Evolutionary conservation across 1,140 invertebrate genomes (phyloP), one percentile per base, ranked within the genome.

Genomic region (Muscidifurax raptorellus): DNA sequence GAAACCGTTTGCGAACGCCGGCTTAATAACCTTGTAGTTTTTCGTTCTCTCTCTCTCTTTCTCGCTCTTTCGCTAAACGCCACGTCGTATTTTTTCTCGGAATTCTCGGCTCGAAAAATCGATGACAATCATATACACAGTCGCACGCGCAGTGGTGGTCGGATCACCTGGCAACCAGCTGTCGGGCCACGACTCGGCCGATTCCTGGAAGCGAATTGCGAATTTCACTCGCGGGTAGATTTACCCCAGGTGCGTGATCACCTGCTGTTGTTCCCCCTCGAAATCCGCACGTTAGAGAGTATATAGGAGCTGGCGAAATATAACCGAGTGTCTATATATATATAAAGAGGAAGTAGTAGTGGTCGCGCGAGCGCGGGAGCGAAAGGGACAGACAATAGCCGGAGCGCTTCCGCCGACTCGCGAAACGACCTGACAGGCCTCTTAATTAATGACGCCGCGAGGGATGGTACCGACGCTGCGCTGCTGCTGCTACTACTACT

Each of bases 201-300:
- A 75, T 83, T 77, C 75, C 25, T n/a, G 44, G 66, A 75, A 84
- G 47, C 52, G 18, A 78, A 44, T 82, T 79, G 80, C 32, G 69
- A 85, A 86, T 82, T 75, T 69, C 72, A 72, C 69, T 28, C 69
- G 69, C 30, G 67, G 44, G 67, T 80, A 82, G 85, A 84, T 78
- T 84, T 80, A 84, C 76, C 86, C 90, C 91, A 92, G 90, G 90
- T 92, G 90, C 89, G 88, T 87, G 89, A 89, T 88, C 90, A 91
- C 88, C 90, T 91, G 90, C 89, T 88, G 88, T 88, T 89, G 30
- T 47, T 32, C 83, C 81, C 78, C 59, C 47, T 52, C n/a, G 25
- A 90, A 87, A 88, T 87, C 89, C 86, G 85, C 87, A 86, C 83
- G 71, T 75, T 85, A 84, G 36, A 9, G 36, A 9, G 7, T 9